phyloP scores from a whole-genome alignment of 2,113 vertebrate genomes.

The Oriolus oriolus region DNA sequence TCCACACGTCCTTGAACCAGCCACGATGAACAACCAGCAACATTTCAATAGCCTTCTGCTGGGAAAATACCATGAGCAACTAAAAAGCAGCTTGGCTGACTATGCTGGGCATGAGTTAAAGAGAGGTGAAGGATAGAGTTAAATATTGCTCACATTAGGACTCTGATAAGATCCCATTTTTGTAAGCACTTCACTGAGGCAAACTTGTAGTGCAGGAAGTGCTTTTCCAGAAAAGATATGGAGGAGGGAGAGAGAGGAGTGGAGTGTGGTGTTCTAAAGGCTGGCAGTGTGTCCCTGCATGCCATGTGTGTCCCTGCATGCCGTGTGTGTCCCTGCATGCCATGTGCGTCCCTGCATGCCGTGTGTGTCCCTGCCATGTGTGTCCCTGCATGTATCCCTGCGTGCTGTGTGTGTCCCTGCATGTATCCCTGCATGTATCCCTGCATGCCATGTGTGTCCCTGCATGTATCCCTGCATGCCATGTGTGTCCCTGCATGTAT shows the following conservation, averaged over 20 bases:
- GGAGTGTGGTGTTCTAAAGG: neutral
- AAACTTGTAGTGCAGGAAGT: neutral
- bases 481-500: too few relatives aligned
- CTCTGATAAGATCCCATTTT: neutral
- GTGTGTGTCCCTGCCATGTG: too few relatives aligned
- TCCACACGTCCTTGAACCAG: neutral
- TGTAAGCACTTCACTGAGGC: neutral
- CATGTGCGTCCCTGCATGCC: too few relatives aligned
- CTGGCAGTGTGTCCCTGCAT: accelerated
- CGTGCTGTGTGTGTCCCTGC: too few relatives aligned
- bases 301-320: too few relatives aligned
- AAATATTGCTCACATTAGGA: neutral
- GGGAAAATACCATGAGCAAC: neutral
- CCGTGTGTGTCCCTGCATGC: too few relatives aligned
- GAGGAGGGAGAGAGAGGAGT: neutral
- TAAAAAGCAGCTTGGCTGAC: neutral
- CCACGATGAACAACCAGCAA: neutral
- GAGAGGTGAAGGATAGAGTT: neutral
- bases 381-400: too few relatives aligned
- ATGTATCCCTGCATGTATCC: too few relatives aligned
- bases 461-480: too few relatives aligned
- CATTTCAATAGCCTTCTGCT: neutral
- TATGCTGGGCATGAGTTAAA: neutral
- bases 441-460: too few relatives aligned
- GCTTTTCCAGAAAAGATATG: neutral